Conservation (phyloP, 2,888 invertebrate genomes). For the Oscheius myriophilus region DNA sequence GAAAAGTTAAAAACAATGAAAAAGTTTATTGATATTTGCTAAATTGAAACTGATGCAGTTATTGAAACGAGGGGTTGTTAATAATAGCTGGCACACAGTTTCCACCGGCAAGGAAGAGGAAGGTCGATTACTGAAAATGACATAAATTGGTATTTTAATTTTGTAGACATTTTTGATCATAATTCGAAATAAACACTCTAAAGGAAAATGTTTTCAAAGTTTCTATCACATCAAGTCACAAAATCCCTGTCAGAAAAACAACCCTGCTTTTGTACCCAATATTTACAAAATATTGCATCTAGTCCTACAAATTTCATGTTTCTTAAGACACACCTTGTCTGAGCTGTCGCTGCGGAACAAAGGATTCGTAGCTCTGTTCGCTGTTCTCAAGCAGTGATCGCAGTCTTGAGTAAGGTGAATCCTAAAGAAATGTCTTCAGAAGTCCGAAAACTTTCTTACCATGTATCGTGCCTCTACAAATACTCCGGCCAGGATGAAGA, state of each 20-base stretch:
- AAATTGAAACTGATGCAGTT: constrained; percentile 5
- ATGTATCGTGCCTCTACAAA: constrained; percentile 20
- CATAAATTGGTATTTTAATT: constrained; percentile 1
- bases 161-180: constrained; percentile 3
- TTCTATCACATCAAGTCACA: too few species aligned
- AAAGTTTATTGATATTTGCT: constrained; percentile 22
- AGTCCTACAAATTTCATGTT: too few species aligned
- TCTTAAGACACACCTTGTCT: constrained; percentile 18
- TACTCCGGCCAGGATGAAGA: constrained; percentile 20
- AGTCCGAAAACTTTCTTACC: background rate
- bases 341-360: constrained; percentile 23
- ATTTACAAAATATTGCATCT: too few species aligned
- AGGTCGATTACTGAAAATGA: constrained; percentile 22
- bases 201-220: too few species aligned
- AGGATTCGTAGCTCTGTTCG: constrained; percentile 3
- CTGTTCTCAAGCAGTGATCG: constrained; percentile 14
- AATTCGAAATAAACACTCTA: too few species aligned
- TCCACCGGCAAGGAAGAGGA: constrained; percentile 26
- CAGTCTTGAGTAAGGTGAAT: background rate
- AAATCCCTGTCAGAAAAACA: too few species aligned
- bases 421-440: too few species aligned
- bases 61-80: constrained; percentile 7
- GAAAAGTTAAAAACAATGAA: constrained; percentile 4
- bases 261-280: too few species aligned
- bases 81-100: constrained; percentile 29